Evolutionary conservation across 2,113 vertebrate genomes (phyloP), one percentile per base, ranked within the genome.

Genomic region (Myotis davidii): DNA sequence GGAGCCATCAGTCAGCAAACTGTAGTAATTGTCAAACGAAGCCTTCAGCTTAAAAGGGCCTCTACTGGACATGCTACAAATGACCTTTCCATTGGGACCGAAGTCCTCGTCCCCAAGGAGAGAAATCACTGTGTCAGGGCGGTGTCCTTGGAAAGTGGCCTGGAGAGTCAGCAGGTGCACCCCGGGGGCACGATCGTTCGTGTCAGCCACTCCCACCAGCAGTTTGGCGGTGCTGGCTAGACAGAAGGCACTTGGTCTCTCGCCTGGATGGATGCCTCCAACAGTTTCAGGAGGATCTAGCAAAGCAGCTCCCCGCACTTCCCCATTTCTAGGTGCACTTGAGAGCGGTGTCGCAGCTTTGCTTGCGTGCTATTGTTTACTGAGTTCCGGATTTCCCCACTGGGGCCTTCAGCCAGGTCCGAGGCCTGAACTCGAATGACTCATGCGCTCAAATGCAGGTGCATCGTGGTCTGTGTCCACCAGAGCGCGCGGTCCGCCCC

Each of bases 221-320:
- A 99, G 84, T 85, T 99, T 99, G 50, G 98, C 97, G 95, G 99
- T 99, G 69, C 98, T 99, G 65, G 99, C 99, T 96, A 99, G 97
- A 1, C 99, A 98, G 39, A 99, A 99, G 0, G 98, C 97, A 0
- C 99, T 13, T 99, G 98, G 93, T 99, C 99, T 98, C 98, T 99
- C 9, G 99, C 99, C 91, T 99, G 99, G 67, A 99, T 96, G 65
- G 99, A 99, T 94, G 99, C 99, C 98, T 99, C 99, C 5, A 98
- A 98, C 85, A 42, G 96, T 96, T 93, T 98, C 98, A 45, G 99
- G 98, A 45, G 88, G 98, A 45, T 98, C 98, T 2, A 99, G 86
- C 9, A 96, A 14, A 0, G 98, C 97, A 56, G 94, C 98, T 13
- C 99, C 96, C 0, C 77, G 97, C 45, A 99, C 98, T 90, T 99